Conservation (phyloP, 2,113 vertebrate species). For the Xenus cinereus region DNA sequence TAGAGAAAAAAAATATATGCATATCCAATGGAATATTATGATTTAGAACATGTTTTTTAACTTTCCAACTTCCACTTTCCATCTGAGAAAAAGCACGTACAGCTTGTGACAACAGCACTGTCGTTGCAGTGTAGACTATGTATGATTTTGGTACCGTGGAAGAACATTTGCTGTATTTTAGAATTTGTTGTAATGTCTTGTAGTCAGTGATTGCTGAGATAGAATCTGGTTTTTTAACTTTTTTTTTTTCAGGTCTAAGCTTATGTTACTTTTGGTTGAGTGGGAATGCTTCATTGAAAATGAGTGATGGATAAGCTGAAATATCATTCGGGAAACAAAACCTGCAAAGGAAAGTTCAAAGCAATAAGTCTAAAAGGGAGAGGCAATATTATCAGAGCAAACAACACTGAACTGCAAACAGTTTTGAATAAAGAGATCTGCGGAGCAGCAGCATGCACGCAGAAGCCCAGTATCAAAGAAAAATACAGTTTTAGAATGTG, state of each 20-base stretch:
- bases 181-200: not conserved
- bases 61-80: not conserved
- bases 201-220: not conserved
- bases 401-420: not conserved
- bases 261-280: not conserved
- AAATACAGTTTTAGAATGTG: not conserved
- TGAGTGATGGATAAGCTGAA: not conserved
- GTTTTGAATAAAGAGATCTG: constrained; percentile 15
- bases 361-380: not conserved
- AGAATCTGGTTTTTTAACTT: not conserved
- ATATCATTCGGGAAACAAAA: constrained; percentile 4
- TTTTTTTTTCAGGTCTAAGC: not conserved
- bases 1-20: not conserved
- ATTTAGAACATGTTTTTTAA: not conserved
- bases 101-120: not conserved
- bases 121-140: not conserved
- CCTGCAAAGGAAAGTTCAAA: not conserved
- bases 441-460: not conserved
- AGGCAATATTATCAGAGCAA: not conserved
- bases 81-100: not conserved
- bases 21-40: not conserved
- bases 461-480: not conserved
- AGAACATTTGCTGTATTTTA: not conserved
- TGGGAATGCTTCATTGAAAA: not conserved
- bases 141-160: not conserved